Evolutionary conservation across 2,888 invertebrate genomes (phyloP).

Genomic region (Hypomecis atomaria): DNA sequence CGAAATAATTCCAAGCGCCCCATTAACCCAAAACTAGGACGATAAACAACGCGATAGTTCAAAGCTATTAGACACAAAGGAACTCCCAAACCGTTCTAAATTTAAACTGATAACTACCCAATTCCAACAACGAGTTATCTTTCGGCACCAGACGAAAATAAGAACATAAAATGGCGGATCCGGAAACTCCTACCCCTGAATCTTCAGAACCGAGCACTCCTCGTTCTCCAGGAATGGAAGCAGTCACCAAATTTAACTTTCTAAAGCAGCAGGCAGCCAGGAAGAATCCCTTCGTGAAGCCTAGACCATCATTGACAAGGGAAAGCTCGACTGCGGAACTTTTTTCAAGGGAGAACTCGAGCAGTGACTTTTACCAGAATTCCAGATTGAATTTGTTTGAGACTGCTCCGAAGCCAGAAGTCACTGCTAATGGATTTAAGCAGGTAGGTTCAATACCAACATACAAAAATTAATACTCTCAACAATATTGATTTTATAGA

Average conservation of each 20-base stretch:
- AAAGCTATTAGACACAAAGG: constrained; percentile 1
- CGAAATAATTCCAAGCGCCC: neutral
- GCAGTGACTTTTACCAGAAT: constrained; percentile 75
- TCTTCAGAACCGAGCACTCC: constrained; percentile 58
- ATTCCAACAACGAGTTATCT: constrained; percentile 10
- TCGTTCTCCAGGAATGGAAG: constrained; percentile 48
- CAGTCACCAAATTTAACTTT: constrained; percentile 70
- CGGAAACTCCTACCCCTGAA: constrained; percentile 57
- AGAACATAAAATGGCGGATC: constrained; percentile 25
- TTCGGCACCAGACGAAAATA: constrained; percentile 10
- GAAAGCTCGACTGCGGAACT: constrained; percentile 75
- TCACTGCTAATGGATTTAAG: constrained; percentile 52
- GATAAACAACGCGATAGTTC: constrained; percentile 1
- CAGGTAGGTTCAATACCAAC: constrained; percentile 62
- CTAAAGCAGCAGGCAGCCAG: constrained; percentile 65
- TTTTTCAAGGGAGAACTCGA: constrained; percentile 74
- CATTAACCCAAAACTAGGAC: constrained; percentile 7
- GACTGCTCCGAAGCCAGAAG: constrained; percentile 73
- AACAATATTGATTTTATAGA: too few species aligned
- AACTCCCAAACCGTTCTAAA: neutral
- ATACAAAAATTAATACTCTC: too few species aligned
- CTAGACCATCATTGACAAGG: constrained; percentile 69
- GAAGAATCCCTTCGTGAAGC: constrained; percentile 73
- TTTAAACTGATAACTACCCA: constrained; percentile 5
- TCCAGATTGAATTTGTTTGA: constrained; percentile 77